Base-by-base conservation (phyloP, 1,140 invertebrate species). In the Heliothis subflexa region DNA sequence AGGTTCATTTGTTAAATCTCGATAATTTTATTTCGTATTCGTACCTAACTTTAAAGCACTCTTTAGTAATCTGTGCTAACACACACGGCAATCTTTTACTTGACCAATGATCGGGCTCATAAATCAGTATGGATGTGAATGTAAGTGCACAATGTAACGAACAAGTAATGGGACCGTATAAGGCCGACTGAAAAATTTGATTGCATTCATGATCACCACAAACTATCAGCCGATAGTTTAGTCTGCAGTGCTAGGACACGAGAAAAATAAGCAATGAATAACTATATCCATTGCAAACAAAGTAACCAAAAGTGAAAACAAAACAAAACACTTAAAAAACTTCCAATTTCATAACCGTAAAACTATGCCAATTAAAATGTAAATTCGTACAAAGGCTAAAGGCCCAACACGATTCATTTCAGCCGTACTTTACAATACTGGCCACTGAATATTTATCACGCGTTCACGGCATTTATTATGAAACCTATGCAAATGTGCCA, bases 401-500 rank as follows among this genome's bases (percentile, higher is more conserved):
- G 45, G 18, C 70, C 50, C 70, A 47, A 73, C 47, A 73, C 70
- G 33, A 73, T 73, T 73, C 70, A 73, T 57, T 73, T 57, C 70
- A 54, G 45, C 72, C 40, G 61, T 76, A 76, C 55, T 66, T 76
- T 55, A 66, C 57, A 47, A 54, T 54, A 76, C 49, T 66, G 47
- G 21, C 49, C 59, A 66, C 74, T 76, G 74, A 76, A 76, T 76
- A 76, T 76, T 76, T 76, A 76, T 76, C 74, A 66, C 25, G 50
- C 47, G 74, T 76, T 54, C 45, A 28, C 28, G 50, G 50, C 74
- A 76, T 76, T 76, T 76, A 76, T 76, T 62, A 76, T 76, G 50
- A 76, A 76, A 66, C 74, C 74, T 76, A 76, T 76, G 74, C 74
- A 76, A 76, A 76, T 76, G 59, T 76, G 49, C 28, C 18, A 54